Evolutionary conservation across 2,113 vertebrate genomes (phyloP).

Genomic region (Lophochroa leadbeateri): DNA sequence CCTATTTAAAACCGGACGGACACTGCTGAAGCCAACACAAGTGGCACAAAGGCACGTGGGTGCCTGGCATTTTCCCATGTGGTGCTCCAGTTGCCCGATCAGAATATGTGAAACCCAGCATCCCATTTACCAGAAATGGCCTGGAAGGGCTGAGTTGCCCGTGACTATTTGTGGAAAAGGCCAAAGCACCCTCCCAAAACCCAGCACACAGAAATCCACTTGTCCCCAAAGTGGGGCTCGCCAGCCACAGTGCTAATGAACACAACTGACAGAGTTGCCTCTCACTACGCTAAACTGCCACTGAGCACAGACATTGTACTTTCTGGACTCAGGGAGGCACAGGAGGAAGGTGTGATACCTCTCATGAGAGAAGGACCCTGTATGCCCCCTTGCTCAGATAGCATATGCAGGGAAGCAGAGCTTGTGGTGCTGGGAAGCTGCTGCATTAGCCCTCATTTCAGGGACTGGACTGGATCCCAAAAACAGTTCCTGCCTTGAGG

Average conservation of each 20-base stretch:
- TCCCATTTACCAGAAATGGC: neutral
- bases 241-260: neutral
- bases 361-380: rapidly evolving
- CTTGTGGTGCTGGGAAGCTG: neutral
- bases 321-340: neutral
- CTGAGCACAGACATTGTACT: neutral
- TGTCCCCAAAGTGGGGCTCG: rapidly evolving
- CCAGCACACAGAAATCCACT: neutral
- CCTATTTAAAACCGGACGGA: neutral
- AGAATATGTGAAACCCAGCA: neutral
- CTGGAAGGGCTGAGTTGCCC: neutral
- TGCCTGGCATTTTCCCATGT: neutral
- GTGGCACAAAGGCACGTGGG: neutral
- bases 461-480: neutral
- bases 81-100: neutral
- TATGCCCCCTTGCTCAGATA: neutral
- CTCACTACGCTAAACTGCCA: neutral
- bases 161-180: neutral
- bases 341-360: neutral
- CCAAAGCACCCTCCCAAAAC: neutral
- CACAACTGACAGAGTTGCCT: neutral
- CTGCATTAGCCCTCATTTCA: neutral
- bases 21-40: neutral
- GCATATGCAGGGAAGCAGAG: rapidly evolving
- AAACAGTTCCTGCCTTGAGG: neutral